Evolutionary conservation across 2,888 invertebrate species (phyloP), one percentile per base, ranked within the genome.

Genomic region (Xanthia icteritia): DNA sequence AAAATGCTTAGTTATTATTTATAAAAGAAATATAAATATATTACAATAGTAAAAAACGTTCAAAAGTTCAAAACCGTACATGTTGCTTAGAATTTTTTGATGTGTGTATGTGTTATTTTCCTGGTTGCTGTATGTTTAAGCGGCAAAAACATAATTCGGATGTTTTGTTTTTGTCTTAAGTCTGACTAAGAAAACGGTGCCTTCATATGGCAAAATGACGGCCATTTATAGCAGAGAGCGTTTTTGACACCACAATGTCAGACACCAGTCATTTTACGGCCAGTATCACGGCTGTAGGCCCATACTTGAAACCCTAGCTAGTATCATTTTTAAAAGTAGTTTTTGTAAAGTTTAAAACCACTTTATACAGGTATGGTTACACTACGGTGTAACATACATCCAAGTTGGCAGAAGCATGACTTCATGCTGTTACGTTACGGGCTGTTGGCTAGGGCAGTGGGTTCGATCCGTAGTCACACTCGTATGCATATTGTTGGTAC

Each of bases 341-440:
- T 27, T 58, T 27, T 1, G 31, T 51, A 23, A 2, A 11, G 5
- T 63, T 6, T 6, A 9, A 23, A 6, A 39, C 8, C 3, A 6
- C 13, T 63, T 13, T 39, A 23, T 3, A 20, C 11, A 20, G 20
- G 61, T 23, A 36, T 56, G 9, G 8, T 60, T 54, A 54, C 45
- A 45, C 11, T 58, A 20, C 75, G 65, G 81, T 85, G 81, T 78
- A 17, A 71, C 0, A 73, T 15, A 23, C 56, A 11, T 11, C 64
- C 76, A n/a, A 72, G 15, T 67, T 80, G 75, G 82, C 86, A 86
- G 76, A 64, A 63, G n/a, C 63, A 54, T 60, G 54, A 61, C 48
- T 60, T 45, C 54, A 70, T 66, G 67, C 61, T 65, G 78, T 80
- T 77, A 78, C 74, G 72, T 77, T 71, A 70, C 84, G 70, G 66